These are phyloP conservation scores for Hipposideros armiger DNA, from an alignment of 2,113 vertebrate genomes.

Conservation along the genomic window DNA sequence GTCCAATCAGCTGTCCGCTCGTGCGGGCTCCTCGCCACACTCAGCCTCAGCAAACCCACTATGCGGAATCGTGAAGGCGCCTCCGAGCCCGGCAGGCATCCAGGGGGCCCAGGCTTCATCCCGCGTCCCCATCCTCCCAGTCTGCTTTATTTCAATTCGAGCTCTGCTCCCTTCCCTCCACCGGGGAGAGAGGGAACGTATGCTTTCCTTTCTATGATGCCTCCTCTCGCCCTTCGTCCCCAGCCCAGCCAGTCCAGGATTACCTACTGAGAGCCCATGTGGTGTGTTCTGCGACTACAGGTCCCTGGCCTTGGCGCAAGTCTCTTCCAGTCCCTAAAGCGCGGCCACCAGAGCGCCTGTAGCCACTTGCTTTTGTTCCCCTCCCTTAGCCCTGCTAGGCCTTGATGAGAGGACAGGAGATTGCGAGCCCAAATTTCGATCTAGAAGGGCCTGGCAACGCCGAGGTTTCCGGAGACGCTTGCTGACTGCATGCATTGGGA, in stretches of 20 bases:
- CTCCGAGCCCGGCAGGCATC: background rate
- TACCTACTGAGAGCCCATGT: background rate
- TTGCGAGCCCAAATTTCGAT: background rate
- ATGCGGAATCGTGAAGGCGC: rapidly evolving
- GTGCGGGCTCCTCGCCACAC: background rate
- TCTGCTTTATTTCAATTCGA: background rate
- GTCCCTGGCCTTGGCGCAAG: background rate
- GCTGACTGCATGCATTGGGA: background rate
- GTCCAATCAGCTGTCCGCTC: background rate
- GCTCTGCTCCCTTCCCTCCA: background rate
- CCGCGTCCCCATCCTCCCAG: background rate
- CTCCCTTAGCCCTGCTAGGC: too few species aligned
- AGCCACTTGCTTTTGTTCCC: background rate
- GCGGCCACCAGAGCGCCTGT: rapidly evolving
- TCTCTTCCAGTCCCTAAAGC: background rate
- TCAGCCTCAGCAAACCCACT: background rate
- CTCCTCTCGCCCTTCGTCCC: background rate
- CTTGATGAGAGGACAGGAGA: background rate
- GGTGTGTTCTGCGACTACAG: background rate
- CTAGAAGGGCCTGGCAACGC: background rate
- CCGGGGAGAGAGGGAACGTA: rapidly evolving
- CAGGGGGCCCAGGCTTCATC: background rate
- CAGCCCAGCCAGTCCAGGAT: background rate
- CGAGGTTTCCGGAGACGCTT: background rate
- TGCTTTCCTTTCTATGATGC: background rate